Conservation (phyloP, 2,113 vertebrate genomes). For the Chloroceryle aenea region DNA sequence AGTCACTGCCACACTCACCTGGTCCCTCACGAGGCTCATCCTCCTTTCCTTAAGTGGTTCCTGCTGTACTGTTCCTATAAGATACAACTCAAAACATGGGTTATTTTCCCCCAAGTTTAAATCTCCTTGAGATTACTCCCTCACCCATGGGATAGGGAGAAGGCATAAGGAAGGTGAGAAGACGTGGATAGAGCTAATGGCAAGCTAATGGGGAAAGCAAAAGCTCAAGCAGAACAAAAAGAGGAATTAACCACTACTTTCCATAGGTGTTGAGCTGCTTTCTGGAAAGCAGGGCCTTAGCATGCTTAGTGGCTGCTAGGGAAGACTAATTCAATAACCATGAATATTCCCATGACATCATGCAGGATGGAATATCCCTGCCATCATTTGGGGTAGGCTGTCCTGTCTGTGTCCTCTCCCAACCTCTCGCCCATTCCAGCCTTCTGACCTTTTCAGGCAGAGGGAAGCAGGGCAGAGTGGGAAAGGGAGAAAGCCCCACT, state of each 20-base stretch:
- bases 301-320: background rate
- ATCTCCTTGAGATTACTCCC: background rate
- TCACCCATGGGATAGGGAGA: background rate
- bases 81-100: background rate
- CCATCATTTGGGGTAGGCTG: rapidly evolving
- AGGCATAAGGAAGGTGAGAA: background rate
- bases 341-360: rapidly evolving
- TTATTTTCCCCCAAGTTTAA: background rate
- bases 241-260: background rate
- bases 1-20: rapidly evolving
- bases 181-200: background rate
- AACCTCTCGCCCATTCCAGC: background rate
- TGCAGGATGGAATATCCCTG: background rate
- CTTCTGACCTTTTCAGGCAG: background rate
- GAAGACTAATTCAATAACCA: background rate
- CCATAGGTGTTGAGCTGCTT: background rate
- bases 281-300: background rate
- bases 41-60: background rate
- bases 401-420: background rate
- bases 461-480: background rate
- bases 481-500: background rate
- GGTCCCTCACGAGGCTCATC: background rate
- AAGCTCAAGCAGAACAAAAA: background rate
- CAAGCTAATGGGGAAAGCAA: background rate
- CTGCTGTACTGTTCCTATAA: background rate